Base-by-base conservation (phyloP, 2,888 invertebrate genomes). In the Rhaphigaster nebulosa region DNA sequence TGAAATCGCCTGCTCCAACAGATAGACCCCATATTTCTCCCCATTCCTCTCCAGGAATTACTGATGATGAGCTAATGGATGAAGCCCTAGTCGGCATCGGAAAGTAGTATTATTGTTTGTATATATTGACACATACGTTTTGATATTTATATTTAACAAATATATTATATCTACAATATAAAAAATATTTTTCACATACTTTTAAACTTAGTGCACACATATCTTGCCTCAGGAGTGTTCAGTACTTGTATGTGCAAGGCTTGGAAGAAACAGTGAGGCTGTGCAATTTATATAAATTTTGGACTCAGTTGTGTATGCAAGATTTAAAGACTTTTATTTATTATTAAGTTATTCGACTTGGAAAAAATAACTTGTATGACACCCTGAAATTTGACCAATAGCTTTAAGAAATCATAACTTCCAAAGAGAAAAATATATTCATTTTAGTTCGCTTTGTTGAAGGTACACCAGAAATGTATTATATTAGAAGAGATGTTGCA, bases 11-110 rank as follows among this genome's bases (percentile, higher is more conserved):
- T 5, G 96, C 96, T 60, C 92, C 92, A 94, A 94, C 52, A 95
- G 56, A 90, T 41, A 50, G 96, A 91, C 96, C 96, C 13, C 96
- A 96, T 8, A 95, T 97, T 87, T 96, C 96, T 91, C 96, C 96
- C 0, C 96, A 96, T 12, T 96, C 97, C 13, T 95, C 96, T 50
- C 96, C 96, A 92, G 97, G 97, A 13, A 96, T 97, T 92, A 97
- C 97, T 87, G 98, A 98, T 93, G 98, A 98, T 93, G 98, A 98
- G 93, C 95, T 98, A 38, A 97, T 97, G 97, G 97, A 98, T 94
- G 97, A 97, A 93, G 97, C 97, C 13, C 94, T 98, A 88, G 96
- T 97, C 90, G 97, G 97, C 18, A 95, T 96, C 93, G 96, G 96
- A 80, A 97, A 97, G 95, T 96, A 92, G 56, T 70, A 60, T 56